Evolutionary conservation across 2,888 invertebrate species (phyloP), one percentile per base, ranked within the genome.

Genomic region (Tineola bisselliella): DNA sequence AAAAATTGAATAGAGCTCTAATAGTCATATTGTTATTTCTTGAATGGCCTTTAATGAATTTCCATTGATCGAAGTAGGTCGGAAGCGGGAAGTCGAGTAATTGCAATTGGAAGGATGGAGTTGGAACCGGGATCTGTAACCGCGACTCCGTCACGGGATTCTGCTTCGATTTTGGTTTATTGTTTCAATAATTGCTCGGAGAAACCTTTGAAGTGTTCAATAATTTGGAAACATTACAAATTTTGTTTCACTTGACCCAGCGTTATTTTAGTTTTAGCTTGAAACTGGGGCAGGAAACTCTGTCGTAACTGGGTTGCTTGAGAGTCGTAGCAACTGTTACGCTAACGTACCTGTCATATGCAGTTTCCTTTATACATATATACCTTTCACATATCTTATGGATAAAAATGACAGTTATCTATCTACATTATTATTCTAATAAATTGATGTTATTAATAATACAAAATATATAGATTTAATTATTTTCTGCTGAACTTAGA

Each of bases 11-110:
- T 76, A 70, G 73, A 69, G 65, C 72, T 72, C 77, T 80, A 80
- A 81, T 75, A 78, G 78, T 77, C 75, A 81, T 77, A 84, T 83
- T 84, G 81, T 84, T 77, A 78, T 77, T 76, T 74, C 67, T 75
- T 84, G 83, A 86, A 87, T 84, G 70, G 82, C 72, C 73, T 77
- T 80, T 84, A 87, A 86, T 84, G 84, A 87, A 84, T 81, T 78
- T 72, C 75, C 75, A 76, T 81, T 81, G 75, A 75, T 74, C 73
- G 66, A 79, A 80, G 76, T 82, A 71, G 82, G 80, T 82, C 77
- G 78, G 67, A 61, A 61, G 61, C 62, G 64, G 75, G 75, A 76
- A 79, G 74, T 75, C 74, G 69, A 67, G 69, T 82, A 81, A 81
- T 81, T 81, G 78, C 75, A 48, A 48, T 60, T 75, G 75, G 76